phyloP scores from a whole-genome alignment of 2,113 vertebrate genomes.

The Paramormyrops kingsleyae region DNA sequence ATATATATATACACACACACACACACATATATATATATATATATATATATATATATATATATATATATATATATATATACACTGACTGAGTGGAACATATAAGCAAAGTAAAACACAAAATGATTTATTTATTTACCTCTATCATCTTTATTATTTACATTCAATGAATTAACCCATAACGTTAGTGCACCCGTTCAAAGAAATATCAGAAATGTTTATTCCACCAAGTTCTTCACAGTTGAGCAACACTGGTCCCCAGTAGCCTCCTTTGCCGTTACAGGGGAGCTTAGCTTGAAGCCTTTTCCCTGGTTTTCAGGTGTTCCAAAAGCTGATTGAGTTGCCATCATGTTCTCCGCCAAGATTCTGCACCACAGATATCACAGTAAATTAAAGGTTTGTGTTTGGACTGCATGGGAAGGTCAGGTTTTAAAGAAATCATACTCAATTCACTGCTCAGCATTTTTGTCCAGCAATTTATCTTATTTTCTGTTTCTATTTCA shows the following conservation, averaged over 20 bases:
- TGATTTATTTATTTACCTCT: background rate
- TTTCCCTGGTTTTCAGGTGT: background rate
- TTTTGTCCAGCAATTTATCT: background rate
- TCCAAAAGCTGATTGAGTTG: background rate
- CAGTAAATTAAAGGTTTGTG: background rate
- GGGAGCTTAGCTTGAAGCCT: background rate
- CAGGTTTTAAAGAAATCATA: background rate
- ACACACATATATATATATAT: no score
- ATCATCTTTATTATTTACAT: background rate
- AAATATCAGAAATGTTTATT: background rate
- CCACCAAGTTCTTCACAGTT: background rate
- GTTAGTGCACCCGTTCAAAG: background rate
- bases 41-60: no score
- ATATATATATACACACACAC: no score
- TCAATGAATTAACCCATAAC: background rate
- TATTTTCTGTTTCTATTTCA: background rate
- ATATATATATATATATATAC: no score
- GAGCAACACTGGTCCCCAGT: background rate
- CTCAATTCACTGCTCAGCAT: background rate
- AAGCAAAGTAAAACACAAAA: background rate
- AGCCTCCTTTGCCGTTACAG: background rate
- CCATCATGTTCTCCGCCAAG: slow-evolving; percentile 16
- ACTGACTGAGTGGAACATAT: background rate
- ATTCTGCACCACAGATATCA: background rate
- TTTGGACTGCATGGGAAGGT: background rate